Conservation (phyloP, 2,888 invertebrate genomes). For the Philonicus albiceps region DNA sequence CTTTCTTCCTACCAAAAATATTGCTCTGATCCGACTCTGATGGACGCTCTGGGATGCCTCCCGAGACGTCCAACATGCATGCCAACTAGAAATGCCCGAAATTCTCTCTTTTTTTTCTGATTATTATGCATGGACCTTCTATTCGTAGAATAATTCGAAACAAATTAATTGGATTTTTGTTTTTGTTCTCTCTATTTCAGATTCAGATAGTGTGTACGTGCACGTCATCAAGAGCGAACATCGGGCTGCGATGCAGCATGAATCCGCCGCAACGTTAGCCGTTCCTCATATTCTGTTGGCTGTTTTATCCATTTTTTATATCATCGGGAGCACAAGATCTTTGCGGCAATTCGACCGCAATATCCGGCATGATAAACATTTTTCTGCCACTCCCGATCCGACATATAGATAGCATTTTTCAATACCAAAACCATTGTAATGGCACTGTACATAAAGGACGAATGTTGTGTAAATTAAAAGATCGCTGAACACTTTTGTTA, state of each 20-base stretch:
- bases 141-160: constrained; percentile 20
- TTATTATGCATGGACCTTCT: constrained; percentile 26
- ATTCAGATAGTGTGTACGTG: constrained; percentile 82
- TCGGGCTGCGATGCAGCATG: constrained; percentile 71
- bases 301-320: constrained; percentile 47
- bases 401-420: constrained; percentile 34
- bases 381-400: background rate
- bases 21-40: background rate
- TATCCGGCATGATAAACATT: background rate
- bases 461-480: constrained; percentile 24
- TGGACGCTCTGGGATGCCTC: background rate
- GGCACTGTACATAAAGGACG: background rate
- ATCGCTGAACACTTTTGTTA: background rate
- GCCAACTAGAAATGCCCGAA: background rate
- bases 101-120: background rate
- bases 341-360: background rate
- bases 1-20: background rate
- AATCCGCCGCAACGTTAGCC: constrained; percentile 56
- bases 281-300: constrained; percentile 56
- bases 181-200: constrained; percentile 59
- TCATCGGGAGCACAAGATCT: constrained; percentile 31
- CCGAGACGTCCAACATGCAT: background rate
- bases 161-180: constrained; percentile 34
- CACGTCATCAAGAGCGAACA: constrained; percentile 82
- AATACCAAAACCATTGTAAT: background rate